Percentiles rank a stretch among this genome's conserved stretches.
Evolutionary conservation across 2,888 invertebrate species (phyloP).

Genomic region (Diplolepis rosae): DNA sequence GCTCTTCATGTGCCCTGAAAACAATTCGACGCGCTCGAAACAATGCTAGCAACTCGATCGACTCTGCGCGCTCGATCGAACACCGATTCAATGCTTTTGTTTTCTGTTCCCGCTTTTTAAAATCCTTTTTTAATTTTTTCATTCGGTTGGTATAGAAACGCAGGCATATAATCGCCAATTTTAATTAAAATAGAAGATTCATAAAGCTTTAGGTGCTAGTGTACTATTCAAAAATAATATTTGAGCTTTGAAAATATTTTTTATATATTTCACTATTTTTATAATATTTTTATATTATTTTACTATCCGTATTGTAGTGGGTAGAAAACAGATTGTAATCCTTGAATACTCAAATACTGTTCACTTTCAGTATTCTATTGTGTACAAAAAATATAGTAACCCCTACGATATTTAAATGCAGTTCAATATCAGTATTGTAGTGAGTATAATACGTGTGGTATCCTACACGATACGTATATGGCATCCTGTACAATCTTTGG

Average conservation of each 20-base stretch:
- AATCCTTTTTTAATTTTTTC: neutral
- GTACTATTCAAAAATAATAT: neutral
- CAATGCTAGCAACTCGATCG: slow-evolving; percentile 36
- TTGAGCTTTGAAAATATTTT: neutral
- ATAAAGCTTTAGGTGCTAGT: neutral
- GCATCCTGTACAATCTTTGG: too few species aligned
- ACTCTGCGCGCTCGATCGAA: neutral
- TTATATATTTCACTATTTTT: too few species aligned
- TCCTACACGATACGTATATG: too few species aligned
- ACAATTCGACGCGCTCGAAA: slow-evolving; percentile 50
- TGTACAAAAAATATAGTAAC: too few species aligned
- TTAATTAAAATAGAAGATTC: neutral
- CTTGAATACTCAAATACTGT: too few species aligned
- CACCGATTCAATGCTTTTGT: neutral
- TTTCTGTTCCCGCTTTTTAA: neutral
- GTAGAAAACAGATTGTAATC: too few species aligned
- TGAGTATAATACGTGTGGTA: too few species aligned
- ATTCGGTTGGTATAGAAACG: neutral
- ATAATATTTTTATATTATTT: too few species aligned
- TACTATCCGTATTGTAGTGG: too few species aligned
- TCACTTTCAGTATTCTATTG: too few species aligned
- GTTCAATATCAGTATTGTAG: too few species aligned
- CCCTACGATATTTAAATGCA: too few species aligned
- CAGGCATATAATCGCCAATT: neutral
- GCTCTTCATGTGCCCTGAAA: slow-evolving; percentile 40